Percentiles rank a stretch among this genome's conserved stretches.
These are phyloP conservation scores for Bambusicola thoracicus DNA, from an alignment of 2,113 vertebrate species.

Conservation along the genomic window DNA sequence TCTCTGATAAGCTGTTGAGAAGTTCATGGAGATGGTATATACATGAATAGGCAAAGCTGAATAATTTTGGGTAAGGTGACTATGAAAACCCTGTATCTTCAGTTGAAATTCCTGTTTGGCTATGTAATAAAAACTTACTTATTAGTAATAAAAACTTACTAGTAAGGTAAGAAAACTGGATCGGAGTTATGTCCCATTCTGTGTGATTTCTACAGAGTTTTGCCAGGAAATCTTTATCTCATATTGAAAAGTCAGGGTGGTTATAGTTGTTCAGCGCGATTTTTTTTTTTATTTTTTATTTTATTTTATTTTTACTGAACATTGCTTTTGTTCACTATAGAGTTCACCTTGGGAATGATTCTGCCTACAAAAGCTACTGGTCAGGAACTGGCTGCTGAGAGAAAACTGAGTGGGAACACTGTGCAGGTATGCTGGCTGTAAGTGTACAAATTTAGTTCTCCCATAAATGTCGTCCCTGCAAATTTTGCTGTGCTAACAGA, in stretches of 20 bases:
- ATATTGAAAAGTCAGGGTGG: fast-evolving
- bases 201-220: neutral
- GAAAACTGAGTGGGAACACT: neutral
- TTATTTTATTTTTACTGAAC: neutral
- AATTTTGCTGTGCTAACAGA: neutral
- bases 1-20: neutral
- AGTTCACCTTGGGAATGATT: slow-evolving; percentile 78
- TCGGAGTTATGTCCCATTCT: neutral
- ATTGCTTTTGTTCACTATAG: slow-evolving; percentile 40
- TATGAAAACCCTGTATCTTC: neutral
- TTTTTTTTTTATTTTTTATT: neutral
- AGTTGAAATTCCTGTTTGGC: neutral
- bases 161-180: too few species aligned
- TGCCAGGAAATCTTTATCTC: neutral
- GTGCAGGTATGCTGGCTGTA: slow-evolving; percentile 15
- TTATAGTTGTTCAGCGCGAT: neutral
- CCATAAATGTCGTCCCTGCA: fast-evolving
- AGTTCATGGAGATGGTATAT: fast-evolving
- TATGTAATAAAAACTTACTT: fast-evolving
- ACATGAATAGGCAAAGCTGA: neutral
- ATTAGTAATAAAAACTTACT: fast-evolving
- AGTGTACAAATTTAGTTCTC: fast-evolving
- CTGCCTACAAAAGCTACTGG: slow-evolving; percentile 69
- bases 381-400: slow-evolving; percentile 39
- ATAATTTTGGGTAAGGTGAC: neutral